Conservation (phyloP, 2,888 invertebrate genomes). For the Halictus quadricinctus region DNA sequence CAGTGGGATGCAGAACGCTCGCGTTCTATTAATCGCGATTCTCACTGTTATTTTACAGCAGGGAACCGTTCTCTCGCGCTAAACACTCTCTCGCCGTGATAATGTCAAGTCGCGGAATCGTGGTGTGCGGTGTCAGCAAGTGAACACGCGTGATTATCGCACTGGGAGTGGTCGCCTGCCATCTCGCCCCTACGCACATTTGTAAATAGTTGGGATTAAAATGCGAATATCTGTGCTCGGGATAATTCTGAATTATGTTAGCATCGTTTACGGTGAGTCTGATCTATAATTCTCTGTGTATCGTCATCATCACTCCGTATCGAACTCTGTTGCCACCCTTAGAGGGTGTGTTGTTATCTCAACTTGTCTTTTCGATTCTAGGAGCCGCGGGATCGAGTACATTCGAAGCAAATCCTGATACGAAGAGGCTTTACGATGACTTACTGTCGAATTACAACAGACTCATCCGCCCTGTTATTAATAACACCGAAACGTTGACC, state of each 20-base stretch:
- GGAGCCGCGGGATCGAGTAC: slow-evolving; percentile 70
- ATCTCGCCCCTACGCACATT: slow-evolving; percentile 36
- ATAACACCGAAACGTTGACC: slow-evolving; percentile 96
- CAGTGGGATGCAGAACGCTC: slow-evolving; percentile 72
- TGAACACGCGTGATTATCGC: slow-evolving; percentile 20
- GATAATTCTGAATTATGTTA: slow-evolving; percentile 54
- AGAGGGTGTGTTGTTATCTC: neutral
- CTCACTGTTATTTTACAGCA: slow-evolving; percentile 9
- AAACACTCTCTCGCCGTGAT: neutral
- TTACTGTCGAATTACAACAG: slow-evolving; percentile 97
- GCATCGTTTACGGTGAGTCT: slow-evolving; percentile 62
- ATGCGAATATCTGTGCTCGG: slow-evolving; percentile 52
- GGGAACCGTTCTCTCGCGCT: slow-evolving; percentile 28
- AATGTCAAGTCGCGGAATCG: slow-evolving; percentile 28
- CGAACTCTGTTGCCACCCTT: neutral
- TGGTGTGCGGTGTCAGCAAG: slow-evolving; percentile 38
- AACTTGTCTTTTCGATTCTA: slow-evolving; percentile 51
- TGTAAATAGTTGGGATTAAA: slow-evolving; percentile 60
- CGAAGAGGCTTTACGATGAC: slow-evolving; percentile 98
- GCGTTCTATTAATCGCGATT: slow-evolving; percentile 48
- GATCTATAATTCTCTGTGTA: neutral
- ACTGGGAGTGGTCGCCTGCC: slow-evolving; percentile 54
- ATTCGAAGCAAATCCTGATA: slow-evolving; percentile 87
- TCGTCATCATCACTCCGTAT: neutral
- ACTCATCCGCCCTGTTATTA: slow-evolving; percentile 97